These are phyloP conservation scores for Drosophila sucinea DNA, from an alignment of 1,140 invertebrate species.

Conservation along the genomic window DNA sequence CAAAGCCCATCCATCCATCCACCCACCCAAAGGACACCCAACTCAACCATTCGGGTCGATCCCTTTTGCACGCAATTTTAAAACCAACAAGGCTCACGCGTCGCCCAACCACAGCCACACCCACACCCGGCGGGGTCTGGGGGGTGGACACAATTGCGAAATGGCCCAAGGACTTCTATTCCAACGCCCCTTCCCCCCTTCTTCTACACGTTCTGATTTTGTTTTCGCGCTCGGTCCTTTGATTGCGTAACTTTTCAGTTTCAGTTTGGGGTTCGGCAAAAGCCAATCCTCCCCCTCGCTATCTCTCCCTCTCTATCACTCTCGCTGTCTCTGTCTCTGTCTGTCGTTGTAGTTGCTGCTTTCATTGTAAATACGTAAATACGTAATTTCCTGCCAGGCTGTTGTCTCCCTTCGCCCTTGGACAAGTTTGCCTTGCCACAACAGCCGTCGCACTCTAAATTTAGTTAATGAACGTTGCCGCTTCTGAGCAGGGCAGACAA, in stretches of 20 bases:
- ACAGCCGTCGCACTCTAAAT: conserved; percentile 78
- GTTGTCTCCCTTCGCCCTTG: conserved; percentile 30
- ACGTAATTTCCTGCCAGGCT: conserved; percentile 64
- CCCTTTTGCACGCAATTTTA: conserved; percentile 68
- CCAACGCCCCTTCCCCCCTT: conserved; percentile 9
- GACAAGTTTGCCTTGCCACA: conserved; percentile 34
- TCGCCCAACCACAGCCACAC: conserved; percentile 49
- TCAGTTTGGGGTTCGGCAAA: conserved; percentile 3
- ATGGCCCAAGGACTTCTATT: conserved; percentile 54
- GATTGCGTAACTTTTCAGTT: conserved; percentile 74
- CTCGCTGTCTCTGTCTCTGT: not conserved
- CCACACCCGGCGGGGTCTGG: conserved; percentile 11
- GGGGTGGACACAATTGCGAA: conserved; percentile 49
- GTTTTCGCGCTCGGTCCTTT: conserved; percentile 51
- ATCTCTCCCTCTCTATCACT: not conserved
- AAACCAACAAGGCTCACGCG: conserved; percentile 70
- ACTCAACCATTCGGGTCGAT: conserved; percentile 24
- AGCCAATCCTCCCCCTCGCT: conserved; percentile 8
- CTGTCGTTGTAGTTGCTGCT: conserved; percentile 17
- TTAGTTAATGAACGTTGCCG: conserved; percentile 75
- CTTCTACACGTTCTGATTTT: conserved; percentile 50
- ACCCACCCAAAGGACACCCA: conserved; percentile 23
- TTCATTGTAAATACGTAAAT: conserved; percentile 68
- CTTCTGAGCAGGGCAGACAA: conserved; percentile 21
- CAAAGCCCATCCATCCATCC: conserved; percentile 37